These are phyloP conservation scores for Phengaris arion DNA, from an alignment of 2,888 invertebrate species.

Conservation along the genomic window DNA sequence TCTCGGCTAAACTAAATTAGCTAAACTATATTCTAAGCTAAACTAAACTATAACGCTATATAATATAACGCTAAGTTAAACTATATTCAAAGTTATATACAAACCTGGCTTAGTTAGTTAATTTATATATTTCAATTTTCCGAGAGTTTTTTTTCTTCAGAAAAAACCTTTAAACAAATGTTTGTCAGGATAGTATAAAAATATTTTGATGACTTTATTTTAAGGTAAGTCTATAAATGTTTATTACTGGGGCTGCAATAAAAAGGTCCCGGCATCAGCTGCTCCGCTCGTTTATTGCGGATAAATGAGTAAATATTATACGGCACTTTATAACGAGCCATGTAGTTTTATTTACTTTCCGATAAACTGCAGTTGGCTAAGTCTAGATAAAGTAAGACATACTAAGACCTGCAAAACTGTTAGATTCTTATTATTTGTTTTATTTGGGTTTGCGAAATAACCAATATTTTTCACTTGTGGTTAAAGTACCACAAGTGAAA, in stretches of 20 bases:
- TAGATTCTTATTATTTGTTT: not conserved
- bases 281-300: constrained; percentile 23
- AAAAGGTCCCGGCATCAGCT: constrained; percentile 23
- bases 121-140: no score
- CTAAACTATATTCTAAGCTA: no score
- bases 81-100: no score
- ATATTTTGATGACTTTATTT: constrained; percentile 16
- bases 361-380: constrained; percentile 1
- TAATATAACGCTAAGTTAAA: no score
- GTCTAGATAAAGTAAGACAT: constrained; percentile 14
- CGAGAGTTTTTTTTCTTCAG: no score
- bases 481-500: no score
- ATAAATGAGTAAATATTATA: constrained; percentile 29
- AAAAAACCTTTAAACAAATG: not conserved
- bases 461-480: not conserved
- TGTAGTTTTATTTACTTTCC: constrained; percentile 20
- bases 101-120: no score
- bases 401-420: constrained; percentile 5
- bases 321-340: constrained; percentile 10
- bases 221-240: constrained; percentile 25
- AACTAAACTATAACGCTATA: no score
- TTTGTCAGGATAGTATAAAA: not conserved
- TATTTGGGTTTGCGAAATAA: not conserved
- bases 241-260: constrained; percentile 23
- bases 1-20: no score